Evolutionary conservation across 2,888 invertebrate genomes (phyloP), one percentile per base, ranked within the genome.

Genomic region (Lasioglossum marginatum): DNA sequence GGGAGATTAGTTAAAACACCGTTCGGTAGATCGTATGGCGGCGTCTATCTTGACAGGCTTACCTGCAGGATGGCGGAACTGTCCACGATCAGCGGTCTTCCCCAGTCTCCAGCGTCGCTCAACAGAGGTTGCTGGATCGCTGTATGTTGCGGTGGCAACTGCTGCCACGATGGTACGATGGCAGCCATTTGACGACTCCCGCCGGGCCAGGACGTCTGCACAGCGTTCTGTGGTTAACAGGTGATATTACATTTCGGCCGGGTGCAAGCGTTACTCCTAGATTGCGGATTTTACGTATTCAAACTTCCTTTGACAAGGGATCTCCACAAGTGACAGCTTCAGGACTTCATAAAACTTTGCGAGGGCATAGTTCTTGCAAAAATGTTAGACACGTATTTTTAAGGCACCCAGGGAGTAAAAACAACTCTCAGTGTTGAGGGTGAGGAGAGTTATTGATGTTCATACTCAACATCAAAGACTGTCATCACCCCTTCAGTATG

Each of bases 151-250:
- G 96, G 96, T 66, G 97, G 97, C 90, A 98, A 96, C 92, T 98
- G 98, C 93, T 98, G 97, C 98, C 98, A 98, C 0, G 98, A 98
- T 31, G 98, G 97, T 77, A 98, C 98, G 87, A 98, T 96, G 77
- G 95, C 95, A 0, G 98, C 97, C 97, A 97, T 97, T 95, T 98
- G 98, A 31, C 98, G 96, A 92, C 96, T 97, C 34, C 97, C 95
- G 40, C 96, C 96, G 19, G 97, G 97, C 97, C 97, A 97, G 12
- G 97, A 96, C 74, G 97, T 97, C 94, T 97, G 96, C 10, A 97
- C 97, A n/a, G 97, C 97, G 93, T 97, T 97, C 96, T 96, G 92
- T 16, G 40, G 74, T 77, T 12, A 60, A 81, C 48, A 63, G 27
- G 63, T 37, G 74, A 40, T 14, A n/a, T 70, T 70, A 70, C 37